Base-by-base conservation (phyloP, 2,888 invertebrate genomes). In the Heliconius hortense region DNA sequence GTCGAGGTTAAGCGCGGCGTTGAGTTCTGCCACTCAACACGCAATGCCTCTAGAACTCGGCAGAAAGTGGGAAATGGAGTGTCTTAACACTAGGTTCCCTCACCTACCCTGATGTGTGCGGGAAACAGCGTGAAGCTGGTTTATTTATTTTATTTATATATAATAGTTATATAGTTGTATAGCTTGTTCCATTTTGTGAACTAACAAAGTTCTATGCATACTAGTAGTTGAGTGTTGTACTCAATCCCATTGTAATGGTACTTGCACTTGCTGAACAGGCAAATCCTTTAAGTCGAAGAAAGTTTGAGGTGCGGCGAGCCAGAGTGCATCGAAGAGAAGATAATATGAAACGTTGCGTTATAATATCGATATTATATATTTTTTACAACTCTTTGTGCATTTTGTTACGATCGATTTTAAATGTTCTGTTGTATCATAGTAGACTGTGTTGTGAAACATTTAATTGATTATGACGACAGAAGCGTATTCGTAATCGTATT, bases 201-300 rank as follows among this genome's bases (percentile, higher is more conserved):
- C 60, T 48, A 35, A 53, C n/a, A 28, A 66, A 75, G 28, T 66
- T 63, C 13, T 28, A 60, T 35, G 28, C 43, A n/a, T 70, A 63
- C 28, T 64, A 4, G 35, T 35, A 31, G 31, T 31, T n/a, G 64
- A 28, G 35, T 73, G 74, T 53, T 28, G 48, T 48, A 11, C 31
- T 69, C 62, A 35, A 62, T 69, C 72, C 72, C 64, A 63, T 75
- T 43, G 66, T 76, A 73, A 75, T 66, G 66, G 53, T 63, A 68
- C 64, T 31, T 43, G 62, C 64, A 68, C 67, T 78, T 72, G 69
- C 63, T 77, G 67, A 75, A 71, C 78, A 78, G 78, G 78, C 28
- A 78, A 78, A 75, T 69, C 77, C 73, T 72, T 78, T 72, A 78
- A 77, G 73, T 68, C 75, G 75, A 78, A 77, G 77, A 78, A 78